These are phyloP conservation scores for Brassicogethes aeneus DNA, from an alignment of 2,888 invertebrate species.

Conservation along the genomic window DNA sequence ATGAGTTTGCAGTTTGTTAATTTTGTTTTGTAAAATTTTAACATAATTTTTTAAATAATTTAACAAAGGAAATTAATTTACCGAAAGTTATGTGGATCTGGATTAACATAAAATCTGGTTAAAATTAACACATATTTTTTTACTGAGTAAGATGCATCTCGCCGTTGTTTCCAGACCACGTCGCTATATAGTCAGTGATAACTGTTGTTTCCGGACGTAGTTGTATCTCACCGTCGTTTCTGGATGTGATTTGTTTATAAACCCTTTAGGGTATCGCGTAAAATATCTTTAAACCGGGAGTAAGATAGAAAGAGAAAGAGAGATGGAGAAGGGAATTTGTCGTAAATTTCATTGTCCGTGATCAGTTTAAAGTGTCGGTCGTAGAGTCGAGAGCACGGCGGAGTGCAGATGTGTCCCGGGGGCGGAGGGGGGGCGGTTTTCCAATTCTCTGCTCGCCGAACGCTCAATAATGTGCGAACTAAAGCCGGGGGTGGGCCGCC, in stretches of 20 bases:
- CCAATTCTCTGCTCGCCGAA: constrained; percentile 50
- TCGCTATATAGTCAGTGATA: too few species aligned
- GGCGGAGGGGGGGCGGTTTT: constrained; percentile 43
- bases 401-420: constrained; percentile 21
- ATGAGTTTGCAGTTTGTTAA: neutral
- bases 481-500: constrained; percentile 45
- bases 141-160: too few species aligned
- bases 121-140: too few species aligned
- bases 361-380: constrained; percentile 38
- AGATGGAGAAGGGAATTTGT: constrained; percentile 13
- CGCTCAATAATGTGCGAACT: constrained; percentile 55
- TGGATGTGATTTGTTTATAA: too few species aligned
- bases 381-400: constrained; percentile 2
- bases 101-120: neutral
- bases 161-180: too few species aligned
- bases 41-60: neutral
- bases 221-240: too few species aligned
- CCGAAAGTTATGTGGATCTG: neutral
- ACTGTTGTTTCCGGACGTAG: too few species aligned
- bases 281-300: too few species aligned
- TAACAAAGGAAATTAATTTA: neutral
- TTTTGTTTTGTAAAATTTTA: neutral
- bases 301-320: neutral
- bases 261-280: too few species aligned
- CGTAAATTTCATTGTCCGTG: constrained; percentile 38